Base-by-base conservation (phyloP, 2,797 vertebrate genomes). In the Manis pentadactyla region DNA sequence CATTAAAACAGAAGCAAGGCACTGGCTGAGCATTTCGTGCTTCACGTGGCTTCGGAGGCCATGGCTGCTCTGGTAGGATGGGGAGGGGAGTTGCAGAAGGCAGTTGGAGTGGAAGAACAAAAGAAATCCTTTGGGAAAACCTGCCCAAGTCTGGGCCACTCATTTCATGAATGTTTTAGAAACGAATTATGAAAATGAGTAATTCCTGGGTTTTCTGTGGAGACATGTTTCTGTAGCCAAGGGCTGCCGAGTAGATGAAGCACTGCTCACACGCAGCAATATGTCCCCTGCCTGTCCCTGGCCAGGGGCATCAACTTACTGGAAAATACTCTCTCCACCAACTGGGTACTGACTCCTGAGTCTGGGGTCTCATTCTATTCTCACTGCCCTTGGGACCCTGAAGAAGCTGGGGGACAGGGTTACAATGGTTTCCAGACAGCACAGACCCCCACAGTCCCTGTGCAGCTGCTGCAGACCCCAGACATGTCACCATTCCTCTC, bases 221-320 rank as follows among this genome's bases (percentile, higher is more conserved):
- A 31, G n/a, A 53, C 7, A 15, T 14, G 42, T 17, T 78, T 57
- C 53, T 0, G 1, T 34, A 31, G 59, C 51, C 15, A 15, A 27
- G 39, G 14, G 9, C 68, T 42, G 73, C 37, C 4, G 29, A 39
- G 31, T 64, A 55, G 64, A 23, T 1, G 59, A 39, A 42, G 53
- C 23, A 0, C 12, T 1, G 0, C 19, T 34, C 13, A 49, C 39
- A 1, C 3, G 11, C 0, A 4, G 59, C 57, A 0, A 0, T 0
- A 49, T 6, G 21, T 66, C n/a, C 37, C 46, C 31, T 29, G 64
- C 27, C 42, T 59, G 42, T 19, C 46, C 3, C 5, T 31, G 85
- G 46, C 82, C 15, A 0, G 6, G 12, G 51, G 59, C 61, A 1
- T 23, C 0, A 0, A 29, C 64, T 21, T 68, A 19, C 7, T 7